Conservation (phyloP, 1,140 invertebrate species). For the Drosophila watanabei region DNA sequence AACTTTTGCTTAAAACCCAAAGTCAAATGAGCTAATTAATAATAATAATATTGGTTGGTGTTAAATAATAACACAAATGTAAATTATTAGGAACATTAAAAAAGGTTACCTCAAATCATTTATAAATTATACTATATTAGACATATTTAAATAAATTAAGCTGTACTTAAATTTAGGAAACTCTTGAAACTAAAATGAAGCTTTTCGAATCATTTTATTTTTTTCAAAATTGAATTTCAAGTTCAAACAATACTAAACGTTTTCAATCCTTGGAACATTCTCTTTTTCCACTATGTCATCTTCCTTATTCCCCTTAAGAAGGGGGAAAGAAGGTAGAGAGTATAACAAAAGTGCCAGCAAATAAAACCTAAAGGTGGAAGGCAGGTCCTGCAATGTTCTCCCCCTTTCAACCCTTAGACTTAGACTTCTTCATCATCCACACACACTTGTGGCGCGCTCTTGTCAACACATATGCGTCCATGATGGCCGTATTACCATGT, state of each 20-base stretch:
- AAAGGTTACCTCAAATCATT: too few species aligned
- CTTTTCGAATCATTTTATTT: background rate
- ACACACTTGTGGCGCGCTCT: constrained; percentile 42
- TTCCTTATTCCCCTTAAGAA: background rate
- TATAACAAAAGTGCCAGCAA: background rate
- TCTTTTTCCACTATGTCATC: background rate
- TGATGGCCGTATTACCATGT: constrained; percentile 24
- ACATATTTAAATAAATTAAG: too few species aligned
- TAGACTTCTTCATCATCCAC: constrained; percentile 6
- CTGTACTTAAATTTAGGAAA: too few species aligned
- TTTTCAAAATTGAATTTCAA: background rate
- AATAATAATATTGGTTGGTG: too few species aligned
- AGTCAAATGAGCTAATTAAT: too few species aligned
- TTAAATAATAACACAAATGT: too few species aligned
- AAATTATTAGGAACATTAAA: too few species aligned
- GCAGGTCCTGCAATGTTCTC: background rate
- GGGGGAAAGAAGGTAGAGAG: background rate
- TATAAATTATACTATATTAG: too few species aligned
- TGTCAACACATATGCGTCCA: constrained; percentile 38
- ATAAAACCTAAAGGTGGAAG: background rate
- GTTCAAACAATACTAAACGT: too few species aligned
- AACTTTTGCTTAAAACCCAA: too few species aligned
- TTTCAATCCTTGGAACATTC: background rate
- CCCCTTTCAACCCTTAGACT: background rate
- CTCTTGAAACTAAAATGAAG: background rate